Percentiles rank a stretch among this genome's conserved stretches.
phyloP scores from a whole-genome alignment of 2,797 vertebrate species.

The Anguilla anguilla region DNA sequence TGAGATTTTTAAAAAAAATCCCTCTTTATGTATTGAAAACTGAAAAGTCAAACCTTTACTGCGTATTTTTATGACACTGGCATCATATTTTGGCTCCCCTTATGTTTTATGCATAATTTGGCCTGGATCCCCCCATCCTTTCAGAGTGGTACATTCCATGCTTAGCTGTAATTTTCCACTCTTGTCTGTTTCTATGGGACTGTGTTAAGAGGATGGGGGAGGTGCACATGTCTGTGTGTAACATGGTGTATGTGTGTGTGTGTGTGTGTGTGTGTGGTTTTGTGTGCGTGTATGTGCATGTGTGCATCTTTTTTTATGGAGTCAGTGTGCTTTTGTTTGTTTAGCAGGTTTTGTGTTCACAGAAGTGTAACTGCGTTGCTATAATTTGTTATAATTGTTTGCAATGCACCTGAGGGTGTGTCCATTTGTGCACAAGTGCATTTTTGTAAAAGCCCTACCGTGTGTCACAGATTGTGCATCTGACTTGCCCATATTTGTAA shows the following conservation, averaged over 20 bases:
- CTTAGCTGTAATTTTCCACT: conserved; percentile 31
- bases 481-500: not conserved
- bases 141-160: conserved; percentile 23
- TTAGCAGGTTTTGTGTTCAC: not conserved
- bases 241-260: not conserved
- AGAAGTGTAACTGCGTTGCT: not conserved
- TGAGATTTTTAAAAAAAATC: not conserved
- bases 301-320: not conserved
- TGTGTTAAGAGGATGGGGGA: not conserved
- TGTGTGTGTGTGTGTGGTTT: not conserved
- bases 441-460: not conserved
- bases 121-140: conserved; percentile 1
- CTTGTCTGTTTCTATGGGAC: not conserved
- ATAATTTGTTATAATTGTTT: not conserved
- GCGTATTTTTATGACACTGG: not conserved
- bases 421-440: not conserved
- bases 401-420: not conserved
- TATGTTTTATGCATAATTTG: conserved; percentile 3
- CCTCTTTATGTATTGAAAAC: not conserved
- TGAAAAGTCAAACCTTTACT: not conserved
- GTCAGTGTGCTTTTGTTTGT: not conserved
- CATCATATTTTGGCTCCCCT: not conserved
- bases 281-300: not conserved
- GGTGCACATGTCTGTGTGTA: conserved; percentile 10
- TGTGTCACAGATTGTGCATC: not conserved